Base-by-base conservation (phyloP, 2,888 invertebrate species). In the Zele albiditarsus region DNA sequence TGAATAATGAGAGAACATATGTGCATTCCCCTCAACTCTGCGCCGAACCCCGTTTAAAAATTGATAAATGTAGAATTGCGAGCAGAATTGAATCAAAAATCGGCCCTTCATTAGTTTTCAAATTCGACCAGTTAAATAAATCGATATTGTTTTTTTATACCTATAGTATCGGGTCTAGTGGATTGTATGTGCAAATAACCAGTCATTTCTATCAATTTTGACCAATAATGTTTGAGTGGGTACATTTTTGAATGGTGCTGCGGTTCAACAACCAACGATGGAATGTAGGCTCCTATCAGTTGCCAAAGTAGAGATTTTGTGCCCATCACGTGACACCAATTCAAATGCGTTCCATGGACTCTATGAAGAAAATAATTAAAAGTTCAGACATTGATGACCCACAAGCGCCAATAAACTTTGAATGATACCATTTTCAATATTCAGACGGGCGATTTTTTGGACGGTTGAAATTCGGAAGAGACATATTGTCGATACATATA, bases 91-190 rank as follows among this genome's bases (percentile, higher is more conserved):
- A n/a, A n/a, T n/a, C n/a, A n/a, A n/a, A n/a, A n/a, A n/a, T n/a
- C n/a, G n/a, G n/a, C n/a, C n/a, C n/a, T n/a, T n/a, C n/a, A n/a
- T n/a, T n/a, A n/a, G n/a, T n/a, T n/a, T n/a, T n/a, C n/a, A n/a
- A n/a, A n/a, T n/a, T n/a, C n/a, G n/a, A n/a, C n/a, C n/a, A n/a
- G n/a, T n/a, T n/a, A 31, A 6, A 31, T 31, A 31, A 31, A 42
- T n/a, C n/a, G n/a, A n/a, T n/a, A n/a, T n/a, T n/a, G n/a, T 53
- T 28, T 8, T 49, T 58, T 79, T 90, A 88, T 85, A 94, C 96
- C 97, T 80, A 96, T 90, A 0, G 97, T 96, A 84, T 97, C 97
- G 16, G 97, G 97, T 87, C 96, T 97, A 0, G 97, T 96, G 0
- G 95, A 92, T 86, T 97, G 97, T 5, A 97, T 80, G 85, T 97